Conservation (phyloP, 2,888 invertebrate genomes). For the Molorchus minor region DNA sequence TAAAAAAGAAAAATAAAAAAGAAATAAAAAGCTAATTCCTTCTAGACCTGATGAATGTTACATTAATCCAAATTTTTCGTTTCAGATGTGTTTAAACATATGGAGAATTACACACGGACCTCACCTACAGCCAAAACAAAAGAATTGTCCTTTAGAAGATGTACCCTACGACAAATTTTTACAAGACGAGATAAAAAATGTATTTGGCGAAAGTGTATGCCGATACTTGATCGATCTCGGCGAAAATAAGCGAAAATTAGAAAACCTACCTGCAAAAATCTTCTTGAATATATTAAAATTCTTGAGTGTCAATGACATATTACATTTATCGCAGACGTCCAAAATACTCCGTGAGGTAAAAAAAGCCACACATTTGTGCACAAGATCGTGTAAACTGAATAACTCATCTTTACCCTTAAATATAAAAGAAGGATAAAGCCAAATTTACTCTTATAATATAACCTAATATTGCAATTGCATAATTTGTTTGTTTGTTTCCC, state of each 20-base stretch:
- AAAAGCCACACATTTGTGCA: no score
- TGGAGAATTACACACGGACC: constrained; percentile 45
- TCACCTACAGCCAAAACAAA: constrained; percentile 38
- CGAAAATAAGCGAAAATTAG: constrained; percentile 33
- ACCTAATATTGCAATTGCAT: background rate
- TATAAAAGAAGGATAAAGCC: no score
- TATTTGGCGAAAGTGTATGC: constrained; percentile 48
- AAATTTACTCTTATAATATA: no score
- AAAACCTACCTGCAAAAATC: constrained; percentile 43
- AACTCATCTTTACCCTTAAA: no score
- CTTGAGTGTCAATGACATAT: constrained; percentile 38
- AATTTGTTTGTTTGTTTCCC: background rate
- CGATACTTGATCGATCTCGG: constrained; percentile 38
- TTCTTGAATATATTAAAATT: constrained; percentile 48
- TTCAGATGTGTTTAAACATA: constrained; percentile 38
- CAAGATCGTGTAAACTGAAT: no score
- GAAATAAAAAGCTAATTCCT: no score
- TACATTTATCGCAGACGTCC: constrained; percentile 35
- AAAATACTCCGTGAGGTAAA: constrained; percentile 45
- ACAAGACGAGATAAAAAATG: constrained; percentile 48
- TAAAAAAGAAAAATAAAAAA: no score
- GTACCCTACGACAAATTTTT: constrained; percentile 46
- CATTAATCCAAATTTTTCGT: no score
- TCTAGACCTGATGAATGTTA: no score
- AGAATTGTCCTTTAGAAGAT: constrained; percentile 41